Conservation (phyloP, 2,113 vertebrate species). For the Sebastes fasciatus region DNA sequence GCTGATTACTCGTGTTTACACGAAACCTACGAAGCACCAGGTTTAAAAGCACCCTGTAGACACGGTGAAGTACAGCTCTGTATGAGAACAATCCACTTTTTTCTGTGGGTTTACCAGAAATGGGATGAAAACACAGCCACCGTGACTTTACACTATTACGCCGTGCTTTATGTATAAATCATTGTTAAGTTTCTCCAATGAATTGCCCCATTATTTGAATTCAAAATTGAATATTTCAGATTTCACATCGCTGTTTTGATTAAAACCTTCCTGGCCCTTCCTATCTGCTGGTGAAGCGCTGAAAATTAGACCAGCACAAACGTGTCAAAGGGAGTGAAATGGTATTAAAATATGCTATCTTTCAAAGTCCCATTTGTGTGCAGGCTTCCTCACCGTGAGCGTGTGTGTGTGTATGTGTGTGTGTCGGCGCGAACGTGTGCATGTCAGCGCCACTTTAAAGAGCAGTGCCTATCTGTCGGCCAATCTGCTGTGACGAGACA, state of each 20-base stretch:
- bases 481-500: conserved; percentile 81
- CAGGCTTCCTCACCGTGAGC: conserved; percentile 28
- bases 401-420: conserved; percentile 14
- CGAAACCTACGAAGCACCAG: conserved; percentile 65
- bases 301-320: conserved; percentile 72
- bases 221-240: conserved; percentile 60
- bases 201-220: conserved; percentile 57
- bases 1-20: conserved; percentile 77
- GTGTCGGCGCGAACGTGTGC: conserved; percentile 21
- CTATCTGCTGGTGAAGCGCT: conserved; percentile 53
- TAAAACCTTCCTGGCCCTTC: conserved; percentile 59
- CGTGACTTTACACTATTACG: neutral
- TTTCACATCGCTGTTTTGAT: conserved; percentile 65
- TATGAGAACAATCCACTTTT: conserved; percentile 35
- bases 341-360: conserved; percentile 76
- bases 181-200: conserved; percentile 20
- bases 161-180: conserved; percentile 41
- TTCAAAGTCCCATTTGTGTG: conserved; percentile 67
- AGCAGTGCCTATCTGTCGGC: conserved; percentile 79
- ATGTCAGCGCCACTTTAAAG: conserved; percentile 77
- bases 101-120: conserved; percentile 40
- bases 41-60: conserved; percentile 55
- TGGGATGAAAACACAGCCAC: conserved; percentile 31
- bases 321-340: conserved; percentile 71
- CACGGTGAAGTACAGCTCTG: conserved; percentile 21